Base-by-base conservation (phyloP, 2,113 vertebrate species). In the Leptodactylus fuscus region DNA sequence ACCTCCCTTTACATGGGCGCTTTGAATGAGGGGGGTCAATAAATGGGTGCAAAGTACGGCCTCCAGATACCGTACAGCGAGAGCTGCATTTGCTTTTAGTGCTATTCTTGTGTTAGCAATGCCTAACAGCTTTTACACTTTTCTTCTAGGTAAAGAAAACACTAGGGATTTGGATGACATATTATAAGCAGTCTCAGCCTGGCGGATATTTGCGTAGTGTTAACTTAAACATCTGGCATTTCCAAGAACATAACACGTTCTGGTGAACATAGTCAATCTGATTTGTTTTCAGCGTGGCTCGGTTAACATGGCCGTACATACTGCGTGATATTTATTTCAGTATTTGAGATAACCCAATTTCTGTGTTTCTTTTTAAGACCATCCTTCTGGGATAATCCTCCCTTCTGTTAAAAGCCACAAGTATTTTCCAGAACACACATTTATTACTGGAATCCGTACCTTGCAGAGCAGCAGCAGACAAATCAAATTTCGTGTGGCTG, bases 201-300 rank as follows among this genome's bases (percentile, higher is more conserved):
- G 38, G 70, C 36, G 11, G 38, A 44, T 73, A 73, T 73, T 44
- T 73, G 38, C 70, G n/a, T 24, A 73, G 70, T 44, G 22, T 73
- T 46, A 46, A 24, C n/a, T 5, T 15, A 73, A 73, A 73, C 70
- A 32, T 65, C 15, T 12, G 16, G 27, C 13, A 24, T 73, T 46
- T 12, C 36, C 38, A 41, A 44, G 70, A 44, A 44, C 38, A 24
- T 2, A 22, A 13, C 67, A 22, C 18, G 20, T 41, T 36, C 15
- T 20, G 18, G 67, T 36, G 36, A 70, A 41, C 34, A n/a, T n/a
- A 22, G 4, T 32, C 12, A 20, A 41, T 70, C 65, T 36, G 27
- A 7, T 20, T 0, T 12, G 32, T 70, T 38, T 38, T 41, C 8
- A 2, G 22, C 5, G 36, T 15, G 38, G 5, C 8, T 11, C 29